phyloP scores from a whole-genome alignment of 2,797 vertebrate species.

The Caiman crocodilus region DNA sequence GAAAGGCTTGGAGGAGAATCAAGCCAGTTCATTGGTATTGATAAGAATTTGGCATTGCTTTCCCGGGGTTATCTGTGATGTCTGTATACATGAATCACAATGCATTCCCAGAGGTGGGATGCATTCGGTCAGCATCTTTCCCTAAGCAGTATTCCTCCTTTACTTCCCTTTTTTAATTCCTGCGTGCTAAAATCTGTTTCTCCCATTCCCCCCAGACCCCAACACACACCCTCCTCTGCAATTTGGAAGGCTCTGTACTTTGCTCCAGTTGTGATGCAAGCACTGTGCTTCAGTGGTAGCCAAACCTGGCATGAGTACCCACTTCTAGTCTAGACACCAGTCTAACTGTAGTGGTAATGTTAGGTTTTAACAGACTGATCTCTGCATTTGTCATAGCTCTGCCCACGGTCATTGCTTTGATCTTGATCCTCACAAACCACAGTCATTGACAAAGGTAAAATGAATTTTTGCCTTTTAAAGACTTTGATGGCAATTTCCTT shows the following conservation, averaged over 20 bases:
- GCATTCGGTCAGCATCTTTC: constrained; percentile 6
- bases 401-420: constrained; percentile 82
- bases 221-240: not conserved
- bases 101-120: not conserved
- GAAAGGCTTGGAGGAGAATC: constrained; percentile 57
- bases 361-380: constrained; percentile 78
- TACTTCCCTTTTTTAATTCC: constrained; percentile 30
- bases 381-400: constrained; percentile 79
- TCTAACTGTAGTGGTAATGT: constrained; percentile 80
- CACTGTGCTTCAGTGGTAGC: constrained; percentile 27
- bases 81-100: constrained; percentile 42
- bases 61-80: constrained; percentile 40
- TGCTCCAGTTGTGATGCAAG: constrained; percentile 53
- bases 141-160: not conserved
- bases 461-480: constrained; percentile 78
- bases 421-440: constrained; percentile 84
- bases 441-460: constrained; percentile 81
- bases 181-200: not conserved
- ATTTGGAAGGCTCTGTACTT: constrained; percentile 22
- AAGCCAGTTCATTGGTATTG: constrained; percentile 62
- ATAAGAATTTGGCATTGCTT: constrained; percentile 60
- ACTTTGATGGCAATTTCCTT: constrained; percentile 78
- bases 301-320: constrained; percentile 69
- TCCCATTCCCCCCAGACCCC: not conserved
- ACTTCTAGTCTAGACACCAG: constrained; percentile 81